Base-by-base conservation (phyloP, 2,797 vertebrate genomes). In the Streptopelia turtur region DNA sequence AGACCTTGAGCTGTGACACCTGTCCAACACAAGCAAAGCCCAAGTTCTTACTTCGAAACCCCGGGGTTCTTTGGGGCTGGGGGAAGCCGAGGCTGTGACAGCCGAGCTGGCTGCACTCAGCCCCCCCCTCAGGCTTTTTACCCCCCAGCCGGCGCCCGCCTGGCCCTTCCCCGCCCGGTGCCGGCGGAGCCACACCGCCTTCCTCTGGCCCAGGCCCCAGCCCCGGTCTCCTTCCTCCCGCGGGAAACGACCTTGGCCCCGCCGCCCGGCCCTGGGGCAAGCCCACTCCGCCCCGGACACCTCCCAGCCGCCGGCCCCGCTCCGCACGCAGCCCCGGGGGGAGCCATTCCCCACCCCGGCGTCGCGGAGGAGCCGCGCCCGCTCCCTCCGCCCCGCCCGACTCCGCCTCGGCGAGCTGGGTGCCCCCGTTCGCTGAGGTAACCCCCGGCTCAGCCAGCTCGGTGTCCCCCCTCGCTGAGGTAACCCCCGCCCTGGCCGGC, bases 241-340 rank as follows among this genome's bases (percentile, higher is more conserved):
- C 37, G 74, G 85, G 74, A 70, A 81, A 81, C 82, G 75, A 81
- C 89, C 95, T 94, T 91, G 93, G 88, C 65, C 18, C 45, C 30
- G 52, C 18, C 52, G 14, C 76, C 28, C 27, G 18, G 63, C 47
- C 16, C 28, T 4, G 21, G 37, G 56, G 27, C 75, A n/a, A 22
- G 25, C 43, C 49, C 14, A 15, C 9, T 57, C 89, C 75, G 30
- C 80, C 81, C 68, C 63, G 50, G 72, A 69, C 89, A 4, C 55
- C 53, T 41, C 57, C 33, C 53, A 16, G 25, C 43, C 33, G 25
- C 39, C n/a, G 3, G 30, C 30, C 25, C 65, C 31, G 31, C 61
- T 57, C 53, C 20, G 30, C 64, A 3, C 20, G 43, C 77, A n/a
- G 68, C 68, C 53, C 43, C 30, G 15, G 47, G 47, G 17, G 72